Percentiles rank a stretch among this genome's conserved stretches.
Evolutionary conservation across 2,797 vertebrate genomes (phyloP).

Genomic region (Taeniopygia guttata): DNA sequence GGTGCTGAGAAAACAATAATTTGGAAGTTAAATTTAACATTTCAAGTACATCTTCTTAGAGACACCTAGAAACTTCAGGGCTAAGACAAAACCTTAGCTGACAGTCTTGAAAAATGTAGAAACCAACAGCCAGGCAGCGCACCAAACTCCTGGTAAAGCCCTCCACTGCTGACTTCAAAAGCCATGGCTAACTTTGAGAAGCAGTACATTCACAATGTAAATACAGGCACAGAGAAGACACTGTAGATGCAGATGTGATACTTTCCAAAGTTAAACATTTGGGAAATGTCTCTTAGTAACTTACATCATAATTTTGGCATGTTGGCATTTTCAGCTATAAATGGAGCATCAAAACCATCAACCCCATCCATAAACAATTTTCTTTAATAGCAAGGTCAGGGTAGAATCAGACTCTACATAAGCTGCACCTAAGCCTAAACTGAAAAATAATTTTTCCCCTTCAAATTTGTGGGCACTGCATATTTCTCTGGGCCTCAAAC

Average conservation of each 20-base stretch:
- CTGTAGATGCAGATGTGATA: conserved; percentile 21
- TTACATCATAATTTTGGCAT: conserved; percentile 3
- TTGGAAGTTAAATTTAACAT: neutral
- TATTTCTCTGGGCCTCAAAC: neutral
- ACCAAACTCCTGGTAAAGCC: neutral
- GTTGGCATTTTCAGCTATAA: conserved; percentile 28
- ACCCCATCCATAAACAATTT: neutral
- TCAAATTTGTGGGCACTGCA: no score
- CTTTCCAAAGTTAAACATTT: conserved; percentile 39
- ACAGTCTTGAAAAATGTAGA: neutral
- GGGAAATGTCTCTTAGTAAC: neutral
- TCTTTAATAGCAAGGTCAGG: neutral
- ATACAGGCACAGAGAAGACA: neutral
- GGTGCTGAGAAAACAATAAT: neutral
- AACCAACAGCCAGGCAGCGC: neutral
- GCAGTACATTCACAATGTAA: neutral
- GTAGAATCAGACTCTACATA: neutral
- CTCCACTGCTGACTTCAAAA: neutral
- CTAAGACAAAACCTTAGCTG: neutral
- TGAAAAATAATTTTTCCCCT: neutral
- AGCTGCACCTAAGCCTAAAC: neutral
- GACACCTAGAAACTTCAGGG: neutral
- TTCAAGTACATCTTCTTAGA: neutral
- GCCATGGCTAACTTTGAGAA: neutral
- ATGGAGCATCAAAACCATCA: conserved; percentile 5